Percentiles rank a stretch among this genome's conserved stretches.
Conservation (phyloP, 2,797 vertebrate species). For the Cirrhinus molitorella region DNA sequence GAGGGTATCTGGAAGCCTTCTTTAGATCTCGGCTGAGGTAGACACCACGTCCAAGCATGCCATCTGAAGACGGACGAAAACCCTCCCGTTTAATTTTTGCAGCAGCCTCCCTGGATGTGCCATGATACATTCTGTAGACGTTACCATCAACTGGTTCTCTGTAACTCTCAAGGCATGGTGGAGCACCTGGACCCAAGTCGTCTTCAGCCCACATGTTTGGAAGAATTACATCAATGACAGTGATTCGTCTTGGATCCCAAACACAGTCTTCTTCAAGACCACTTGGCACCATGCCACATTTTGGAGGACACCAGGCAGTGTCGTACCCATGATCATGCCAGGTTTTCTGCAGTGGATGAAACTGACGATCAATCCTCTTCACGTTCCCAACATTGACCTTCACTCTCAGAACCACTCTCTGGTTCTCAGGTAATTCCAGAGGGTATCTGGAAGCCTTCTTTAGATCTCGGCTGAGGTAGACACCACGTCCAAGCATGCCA, state of each 20-base stretch:
- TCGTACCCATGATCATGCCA: constrained; percentile 58
- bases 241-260: no score
- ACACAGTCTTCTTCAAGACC: no score
- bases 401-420: constrained; percentile 68
- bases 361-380: constrained; percentile 54
- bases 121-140: constrained; percentile 74
- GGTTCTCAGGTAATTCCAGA: fast-evolving
- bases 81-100: neutral
- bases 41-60: constrained; percentile 72
- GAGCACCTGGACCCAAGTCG: no score
- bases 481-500: constrained; percentile 71
- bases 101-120: constrained; percentile 53
- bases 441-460: constrained; percentile 73
- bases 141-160: neutral
- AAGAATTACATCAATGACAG: neutral
- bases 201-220: no score
- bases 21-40: constrained; percentile 75
- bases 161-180: no score
- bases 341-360: constrained; percentile 61
- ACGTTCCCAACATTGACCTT: constrained; percentile 68
- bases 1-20: constrained; percentile 72
- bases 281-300: no score
- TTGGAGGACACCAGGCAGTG: no score
- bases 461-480: constrained; percentile 76
- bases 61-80: constrained; percentile 55